A percentile compares a stretch with the other conserved stretches of the same genome.
These are phyloP conservation scores for Leptinotarsa undecemlineata DNA, from an alignment of 1,140 invertebrate species.

Conservation along the genomic window DNA sequence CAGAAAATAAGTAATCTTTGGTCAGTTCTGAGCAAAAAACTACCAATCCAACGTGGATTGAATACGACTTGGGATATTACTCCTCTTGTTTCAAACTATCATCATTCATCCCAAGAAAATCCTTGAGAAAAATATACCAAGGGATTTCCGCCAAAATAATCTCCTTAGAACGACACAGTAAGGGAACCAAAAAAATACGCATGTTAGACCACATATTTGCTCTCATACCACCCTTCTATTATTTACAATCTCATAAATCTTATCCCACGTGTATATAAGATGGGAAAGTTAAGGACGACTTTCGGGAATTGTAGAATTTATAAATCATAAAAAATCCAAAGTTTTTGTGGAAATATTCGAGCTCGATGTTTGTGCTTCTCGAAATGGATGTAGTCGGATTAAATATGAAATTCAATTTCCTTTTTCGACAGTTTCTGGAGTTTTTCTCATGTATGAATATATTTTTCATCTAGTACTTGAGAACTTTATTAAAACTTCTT, in stretches of 20 bases:
- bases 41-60: too few relatives aligned
- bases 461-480: slow-evolving; percentile 15
- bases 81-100: neutral
- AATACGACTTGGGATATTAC: too few relatives aligned
- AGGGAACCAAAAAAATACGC: slow-evolving; percentile 10
- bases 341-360: slow-evolving; percentile 31
- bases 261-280: slow-evolving; percentile 40
- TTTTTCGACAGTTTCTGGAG: slow-evolving; percentile 32
- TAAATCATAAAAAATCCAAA: slow-evolving; percentile 40
- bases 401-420: slow-evolving; percentile 40
- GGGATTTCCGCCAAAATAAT: neutral
- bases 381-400: slow-evolving; percentile 33
- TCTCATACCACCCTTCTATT: slow-evolving; percentile 33
- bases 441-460: slow-evolving; percentile 27
- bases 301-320: slow-evolving; percentile 38
- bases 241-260: slow-evolving; percentile 44
- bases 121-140: neutral
- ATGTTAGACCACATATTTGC: slow-evolving; percentile 20
- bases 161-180: neutral
- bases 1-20: too few relatives aligned
- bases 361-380: slow-evolving; percentile 10
- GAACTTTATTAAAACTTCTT: slow-evolving; percentile 22
- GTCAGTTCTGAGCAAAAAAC: too few relatives aligned
- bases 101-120: neutral
- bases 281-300: slow-evolving; percentile 38